Percentiles rank a stretch among this genome's conserved stretches.
Evolutionary conservation across 2,888 invertebrate species (phyloP).

Genomic region (Carcina quercana): DNA sequence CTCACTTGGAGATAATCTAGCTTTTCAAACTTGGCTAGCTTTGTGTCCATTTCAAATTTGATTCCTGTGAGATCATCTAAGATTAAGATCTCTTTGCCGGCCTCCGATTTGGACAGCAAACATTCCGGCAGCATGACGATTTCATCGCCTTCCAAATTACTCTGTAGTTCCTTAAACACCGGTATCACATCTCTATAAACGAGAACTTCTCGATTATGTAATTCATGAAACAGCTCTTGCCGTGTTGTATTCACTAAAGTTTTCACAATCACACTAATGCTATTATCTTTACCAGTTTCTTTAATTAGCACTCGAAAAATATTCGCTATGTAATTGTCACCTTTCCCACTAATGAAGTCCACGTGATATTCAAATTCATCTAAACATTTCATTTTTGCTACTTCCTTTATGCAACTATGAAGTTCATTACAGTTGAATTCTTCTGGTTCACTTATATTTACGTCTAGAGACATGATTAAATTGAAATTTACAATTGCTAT

Average conservation of each 20-base stretch:
- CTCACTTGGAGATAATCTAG: conserved; percentile 33
- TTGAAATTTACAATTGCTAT: too few species aligned
- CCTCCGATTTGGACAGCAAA: conserved; percentile 33
- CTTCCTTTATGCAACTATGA: conserved; percentile 41
- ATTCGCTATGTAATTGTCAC: conserved; percentile 51
- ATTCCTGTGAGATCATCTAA: conserved; percentile 43
- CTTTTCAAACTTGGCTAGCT: conserved; percentile 31
- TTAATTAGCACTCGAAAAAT: conserved; percentile 49
- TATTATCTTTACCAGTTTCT: conserved; percentile 28
- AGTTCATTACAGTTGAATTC: conserved; percentile 54
- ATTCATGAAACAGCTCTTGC: conserved; percentile 48
- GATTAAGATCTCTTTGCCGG: conserved; percentile 48
- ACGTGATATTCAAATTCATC: conserved; percentile 50
- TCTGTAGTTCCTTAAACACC: conserved; percentile 37
- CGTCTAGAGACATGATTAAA: conserved; percentile 52
- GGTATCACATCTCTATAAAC: conserved; percentile 42
- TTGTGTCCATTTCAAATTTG: conserved; percentile 39
- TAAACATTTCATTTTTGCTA: conserved; percentile 36
- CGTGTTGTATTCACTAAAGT: conserved; percentile 51
- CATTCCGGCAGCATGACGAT: conserved; percentile 40
- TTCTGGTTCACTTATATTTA: conserved; percentile 61
- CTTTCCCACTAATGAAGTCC: conserved; percentile 47
- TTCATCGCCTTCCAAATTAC: conserved; percentile 24
- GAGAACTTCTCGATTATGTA: conserved; percentile 51
- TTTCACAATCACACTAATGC: conserved; percentile 47